Evolutionary conservation across 2,888 invertebrate species (phyloP).

Genomic region (Agrochola lota): DNA sequence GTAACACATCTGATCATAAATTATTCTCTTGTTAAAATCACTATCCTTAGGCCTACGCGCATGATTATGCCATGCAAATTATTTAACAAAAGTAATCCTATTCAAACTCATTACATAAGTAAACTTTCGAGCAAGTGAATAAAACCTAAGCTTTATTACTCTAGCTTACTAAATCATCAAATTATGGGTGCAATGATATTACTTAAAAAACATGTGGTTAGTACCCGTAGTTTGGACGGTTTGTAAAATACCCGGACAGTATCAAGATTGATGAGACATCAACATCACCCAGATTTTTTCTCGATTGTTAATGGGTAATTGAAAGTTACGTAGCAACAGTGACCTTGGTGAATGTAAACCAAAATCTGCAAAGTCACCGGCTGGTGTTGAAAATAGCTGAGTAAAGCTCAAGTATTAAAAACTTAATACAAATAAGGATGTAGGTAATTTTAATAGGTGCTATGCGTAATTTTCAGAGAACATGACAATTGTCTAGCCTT

Average conservation of each 20-base stretch:
- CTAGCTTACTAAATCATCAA: conserved; percentile 10
- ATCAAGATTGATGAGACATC: conserved; percentile 14
- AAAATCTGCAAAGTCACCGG: conserved; percentile 28
- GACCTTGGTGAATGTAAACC: conserved; percentile 39
- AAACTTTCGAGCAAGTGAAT: conserved; percentile 23
- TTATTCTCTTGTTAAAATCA: conserved; percentile 7
- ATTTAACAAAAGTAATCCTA: conserved; percentile 24
- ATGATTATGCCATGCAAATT: conserved; percentile 14
- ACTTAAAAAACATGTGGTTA: conserved; percentile 2
- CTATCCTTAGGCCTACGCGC: neutral
- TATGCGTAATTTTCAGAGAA: conserved; percentile 1
- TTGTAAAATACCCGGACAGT: conserved; percentile 45
- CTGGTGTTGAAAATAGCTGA: conserved; percentile 24
- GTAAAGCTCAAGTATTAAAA: neutral
- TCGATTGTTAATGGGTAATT: conserved; percentile 27
- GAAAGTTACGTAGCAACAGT: conserved; percentile 20
- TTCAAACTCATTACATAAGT: conserved; percentile 33
- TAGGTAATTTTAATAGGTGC: neutral
- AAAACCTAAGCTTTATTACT: conserved; percentile 21
- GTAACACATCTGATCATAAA: neutral
- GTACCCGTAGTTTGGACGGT: neutral
- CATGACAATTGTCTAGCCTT: neutral
- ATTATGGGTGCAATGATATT: conserved; percentile 30
- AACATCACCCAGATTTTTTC: conserved; percentile 17
- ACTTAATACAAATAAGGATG: conserved; percentile 5